A percentile compares a stretch with the other conserved stretches of the same genome.
These are phyloP conservation scores for Hippolais icterina DNA, from an alignment of 2,113 vertebrate species.

Conservation along the genomic window DNA sequence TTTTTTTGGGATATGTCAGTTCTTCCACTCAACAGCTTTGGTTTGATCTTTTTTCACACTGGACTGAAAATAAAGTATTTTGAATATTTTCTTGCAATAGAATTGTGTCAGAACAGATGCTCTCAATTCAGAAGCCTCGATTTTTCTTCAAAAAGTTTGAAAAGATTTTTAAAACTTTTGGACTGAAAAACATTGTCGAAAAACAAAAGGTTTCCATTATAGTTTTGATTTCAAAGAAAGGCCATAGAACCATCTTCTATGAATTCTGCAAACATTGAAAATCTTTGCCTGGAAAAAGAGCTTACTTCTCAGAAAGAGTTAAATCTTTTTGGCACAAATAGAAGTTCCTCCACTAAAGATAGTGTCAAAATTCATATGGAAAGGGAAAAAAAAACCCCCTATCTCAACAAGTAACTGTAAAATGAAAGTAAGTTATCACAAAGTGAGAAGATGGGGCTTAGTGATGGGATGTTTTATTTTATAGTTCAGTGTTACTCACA, in stretches of 20 bases:
- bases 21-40: conserved; percentile 10
- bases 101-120: conserved; percentile 14
- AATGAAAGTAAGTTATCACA: background rate
- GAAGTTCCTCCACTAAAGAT: background rate
- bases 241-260: background rate
- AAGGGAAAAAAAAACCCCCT: fast-evolving
- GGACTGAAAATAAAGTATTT: conserved; percentile 24
- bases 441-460: background rate
- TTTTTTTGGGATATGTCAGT: background rate
- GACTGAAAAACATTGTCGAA: background rate
- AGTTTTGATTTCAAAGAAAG: background rate
- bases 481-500: background rate
- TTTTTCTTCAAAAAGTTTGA: background rate
- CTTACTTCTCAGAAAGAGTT: background rate
- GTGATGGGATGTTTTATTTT: background rate
- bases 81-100: background rate
- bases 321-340: background rate
- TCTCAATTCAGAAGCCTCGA: background rate
- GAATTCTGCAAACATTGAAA: background rate
- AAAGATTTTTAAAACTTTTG: background rate
- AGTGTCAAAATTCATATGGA: background rate
- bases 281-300: background rate
- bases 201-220: background rate
- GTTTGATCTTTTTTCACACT: background rate
- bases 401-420: background rate